These are phyloP conservation scores for Creontiades dilutus DNA, from an alignment of 2,888 invertebrate genomes.

Conservation along the genomic window DNA sequence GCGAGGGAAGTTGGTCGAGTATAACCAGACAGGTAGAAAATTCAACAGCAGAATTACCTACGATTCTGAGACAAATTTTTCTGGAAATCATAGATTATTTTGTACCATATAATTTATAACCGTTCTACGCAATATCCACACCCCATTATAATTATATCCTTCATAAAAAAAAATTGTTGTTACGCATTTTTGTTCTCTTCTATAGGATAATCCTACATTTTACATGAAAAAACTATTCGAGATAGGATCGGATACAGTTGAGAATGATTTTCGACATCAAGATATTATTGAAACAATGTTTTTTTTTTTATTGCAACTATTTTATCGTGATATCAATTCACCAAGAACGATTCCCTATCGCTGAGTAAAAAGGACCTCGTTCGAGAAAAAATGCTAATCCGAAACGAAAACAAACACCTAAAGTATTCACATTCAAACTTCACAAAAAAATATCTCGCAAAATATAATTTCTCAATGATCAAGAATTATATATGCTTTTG, in stretches of 20 bases:
- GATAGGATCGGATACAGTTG: not conserved
- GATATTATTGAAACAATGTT: not conserved
- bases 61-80: not conserved
- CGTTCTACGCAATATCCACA: slow-evolving; percentile 28
- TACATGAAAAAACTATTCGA: slow-evolving; percentile 3
- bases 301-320: slow-evolving; percentile 2
- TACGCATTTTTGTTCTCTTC: not conserved
- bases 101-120: not conserved
- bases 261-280: slow-evolving; percentile 14
- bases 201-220: not conserved
- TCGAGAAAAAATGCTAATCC: not conserved
- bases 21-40: not conserved
- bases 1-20: not conserved
- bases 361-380: slow-evolving; percentile 9
- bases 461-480: slow-evolving; percentile 44
- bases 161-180: not conserved
- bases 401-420: slow-evolving; percentile 15
- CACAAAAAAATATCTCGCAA: slow-evolving; percentile 44
- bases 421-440: slow-evolving; percentile 34
- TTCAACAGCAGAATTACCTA: not conserved
- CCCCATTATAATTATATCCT: slow-evolving; percentile 17
- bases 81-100: slow-evolving; percentile 14
- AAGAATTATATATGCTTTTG: slow-evolving; percentile 37
- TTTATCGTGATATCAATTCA: not conserved
- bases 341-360: not conserved